Evolutionary conservation across 2,888 invertebrate species (phyloP).

Genomic region (Archips crataeganus): DNA sequence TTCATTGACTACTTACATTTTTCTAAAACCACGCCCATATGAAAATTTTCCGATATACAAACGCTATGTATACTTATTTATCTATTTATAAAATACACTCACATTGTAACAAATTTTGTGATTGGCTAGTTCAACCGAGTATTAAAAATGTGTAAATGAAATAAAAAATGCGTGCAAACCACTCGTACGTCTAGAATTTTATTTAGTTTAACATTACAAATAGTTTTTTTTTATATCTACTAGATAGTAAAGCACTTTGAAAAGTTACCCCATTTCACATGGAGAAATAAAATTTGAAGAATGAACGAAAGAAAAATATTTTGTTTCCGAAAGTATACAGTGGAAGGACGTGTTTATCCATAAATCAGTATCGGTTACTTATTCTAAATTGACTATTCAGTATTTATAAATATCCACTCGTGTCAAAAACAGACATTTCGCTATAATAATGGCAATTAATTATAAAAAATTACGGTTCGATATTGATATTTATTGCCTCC

Average conservation of each 20-base stretch:
- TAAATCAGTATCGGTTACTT: constrained; percentile 57
- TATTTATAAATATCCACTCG: constrained; percentile 45
- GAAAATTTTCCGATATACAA: constrained; percentile 77
- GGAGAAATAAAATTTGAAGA: constrained; percentile 56
- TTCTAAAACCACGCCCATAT: constrained; percentile 73
- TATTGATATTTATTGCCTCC: constrained; percentile 74
- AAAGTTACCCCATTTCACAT: constrained; percentile 74
- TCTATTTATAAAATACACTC: constrained; percentile 79
- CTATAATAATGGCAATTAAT: constrained; percentile 29
- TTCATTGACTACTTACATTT: constrained; percentile 64
- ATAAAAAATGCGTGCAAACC: constrained; percentile 70
- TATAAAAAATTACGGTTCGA: constrained; percentile 47
- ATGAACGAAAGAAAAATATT: constrained; percentile 39
- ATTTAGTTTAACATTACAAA: constrained; percentile 80
- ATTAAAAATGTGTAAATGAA: constrained; percentile 41
- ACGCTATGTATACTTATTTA: constrained; percentile 77
- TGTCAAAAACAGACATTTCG: constrained; percentile 38
- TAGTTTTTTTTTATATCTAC: constrained; percentile 78
- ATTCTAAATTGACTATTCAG: constrained; percentile 79
- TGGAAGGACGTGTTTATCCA: constrained; percentile 43
- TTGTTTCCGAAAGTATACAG: constrained; percentile 37
- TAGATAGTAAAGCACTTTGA: constrained; percentile 86
- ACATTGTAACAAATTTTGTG: constrained; percentile 74
- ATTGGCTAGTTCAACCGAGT: constrained; percentile 58
- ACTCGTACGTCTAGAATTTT: constrained; percentile 77